A percentile compares a stretch with the other conserved stretches of the same genome.
phyloP scores from a whole-genome alignment of 2,888 invertebrate genomes.

The Drosophila vallismaia region DNA sequence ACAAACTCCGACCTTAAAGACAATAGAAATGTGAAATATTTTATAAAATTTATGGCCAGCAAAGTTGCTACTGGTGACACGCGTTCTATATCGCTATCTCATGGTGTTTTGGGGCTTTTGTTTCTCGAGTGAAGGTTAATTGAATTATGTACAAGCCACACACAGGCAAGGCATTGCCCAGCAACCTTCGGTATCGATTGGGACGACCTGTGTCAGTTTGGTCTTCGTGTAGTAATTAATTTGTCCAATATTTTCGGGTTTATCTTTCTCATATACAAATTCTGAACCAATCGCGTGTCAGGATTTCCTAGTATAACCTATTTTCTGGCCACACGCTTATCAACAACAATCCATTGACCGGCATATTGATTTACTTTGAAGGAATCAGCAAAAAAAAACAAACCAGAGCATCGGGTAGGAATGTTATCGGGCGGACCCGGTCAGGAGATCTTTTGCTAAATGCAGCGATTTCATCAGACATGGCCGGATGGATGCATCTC shows the following conservation, averaged over 20 bases:
- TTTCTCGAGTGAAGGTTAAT: constrained; percentile 69
- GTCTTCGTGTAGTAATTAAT: constrained; percentile 29
- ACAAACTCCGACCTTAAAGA: neutral
- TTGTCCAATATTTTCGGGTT: constrained; percentile 26
- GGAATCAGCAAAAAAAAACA: neutral
- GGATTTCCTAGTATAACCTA: constrained; percentile 21
- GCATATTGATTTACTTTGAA: neutral
- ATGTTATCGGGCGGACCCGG: constrained; percentile 19
- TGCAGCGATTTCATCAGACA: constrained; percentile 37
- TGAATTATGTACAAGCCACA: constrained; percentile 62
- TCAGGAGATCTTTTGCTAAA: constrained; percentile 19
- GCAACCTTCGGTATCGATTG: constrained; percentile 26
- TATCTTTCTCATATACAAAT: constrained; percentile 30
- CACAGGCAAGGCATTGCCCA: constrained; percentile 1
- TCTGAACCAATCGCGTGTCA: constrained; percentile 31
- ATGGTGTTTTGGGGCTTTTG: constrained; percentile 24
- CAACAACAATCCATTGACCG: constrained; percentile 35
- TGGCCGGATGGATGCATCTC: constrained; percentile 21
- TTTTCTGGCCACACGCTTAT: constrained; percentile 31
- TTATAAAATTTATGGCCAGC: too few relatives aligned
- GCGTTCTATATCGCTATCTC: constrained; percentile 25
- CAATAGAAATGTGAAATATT: constrained; percentile 7
- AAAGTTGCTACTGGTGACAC: too few relatives aligned
- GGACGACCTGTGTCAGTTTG: constrained; percentile 27
- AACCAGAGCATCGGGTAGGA: neutral